phyloP scores from a whole-genome alignment of 1,140 invertebrate species.

The Druon quercuslanigerum region DNA sequence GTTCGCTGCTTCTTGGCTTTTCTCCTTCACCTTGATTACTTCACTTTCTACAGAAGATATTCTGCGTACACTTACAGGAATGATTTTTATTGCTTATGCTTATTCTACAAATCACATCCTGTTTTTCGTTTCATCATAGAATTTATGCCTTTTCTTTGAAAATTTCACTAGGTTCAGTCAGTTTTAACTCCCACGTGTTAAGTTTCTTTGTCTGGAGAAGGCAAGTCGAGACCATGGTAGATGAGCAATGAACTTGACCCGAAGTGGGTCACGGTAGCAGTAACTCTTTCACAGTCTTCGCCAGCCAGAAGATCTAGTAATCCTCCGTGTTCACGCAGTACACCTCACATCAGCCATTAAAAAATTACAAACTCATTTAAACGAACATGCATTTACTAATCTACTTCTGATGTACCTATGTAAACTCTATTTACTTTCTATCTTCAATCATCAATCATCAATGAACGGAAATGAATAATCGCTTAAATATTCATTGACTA shows the following conservation, averaged over 20 bases:
- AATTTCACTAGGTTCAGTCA: slow-evolving; percentile 33
- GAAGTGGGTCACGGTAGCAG: slow-evolving; percentile 66
- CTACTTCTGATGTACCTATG: no score
- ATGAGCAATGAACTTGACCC: slow-evolving; percentile 73
- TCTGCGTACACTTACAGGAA: not conserved
- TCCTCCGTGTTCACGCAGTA: no score
- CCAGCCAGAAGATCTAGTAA: slow-evolving; percentile 21
- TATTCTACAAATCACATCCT: slow-evolving; percentile 1
- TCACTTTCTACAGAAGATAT: no score
- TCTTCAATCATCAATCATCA: no score
- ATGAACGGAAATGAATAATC: no score
- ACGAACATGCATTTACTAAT: no score
- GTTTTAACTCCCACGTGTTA: slow-evolving; percentile 23
- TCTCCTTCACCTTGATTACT: no score
- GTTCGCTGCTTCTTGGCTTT: no score
- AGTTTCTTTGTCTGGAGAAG: slow-evolving; percentile 33
- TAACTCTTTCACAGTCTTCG: slow-evolving; percentile 46
- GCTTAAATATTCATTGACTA: no score
- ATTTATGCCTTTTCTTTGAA: not conserved
- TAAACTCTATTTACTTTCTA: no score
- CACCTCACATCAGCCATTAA: no score
- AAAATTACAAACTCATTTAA: no score
- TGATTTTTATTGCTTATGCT: not conserved
- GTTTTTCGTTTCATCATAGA: not conserved
- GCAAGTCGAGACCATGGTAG: slow-evolving; percentile 48